Evolutionary conservation across 1,140 invertebrate species (phyloP).

Genomic region (Thaumatotibia leucotreta): DNA sequence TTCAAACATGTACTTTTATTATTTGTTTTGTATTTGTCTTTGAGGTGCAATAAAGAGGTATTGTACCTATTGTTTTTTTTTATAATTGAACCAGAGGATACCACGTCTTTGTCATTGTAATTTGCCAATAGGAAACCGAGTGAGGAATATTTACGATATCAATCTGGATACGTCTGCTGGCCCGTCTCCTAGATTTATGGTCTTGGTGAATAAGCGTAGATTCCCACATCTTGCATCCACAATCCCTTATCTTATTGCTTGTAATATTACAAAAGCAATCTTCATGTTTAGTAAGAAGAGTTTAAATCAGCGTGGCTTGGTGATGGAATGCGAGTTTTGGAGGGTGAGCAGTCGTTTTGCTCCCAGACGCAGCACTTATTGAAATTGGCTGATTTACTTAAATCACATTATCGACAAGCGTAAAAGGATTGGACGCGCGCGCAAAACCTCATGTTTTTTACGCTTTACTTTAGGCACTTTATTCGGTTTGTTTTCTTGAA

Average conservation of each 20-base stretch:
- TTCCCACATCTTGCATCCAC: not conserved
- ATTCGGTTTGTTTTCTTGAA: not conserved
- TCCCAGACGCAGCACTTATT: conserved; percentile 62
- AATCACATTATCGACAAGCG: conserved; percentile 43
- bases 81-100: not conserved
- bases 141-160: conserved; percentile 53
- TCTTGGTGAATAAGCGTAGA: conserved; percentile 61
- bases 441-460: conserved; percentile 9
- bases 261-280: not conserved
- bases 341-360: conserved; percentile 26
- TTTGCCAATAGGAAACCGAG: conserved; percentile 15
- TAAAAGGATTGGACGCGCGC: conserved; percentile 39
- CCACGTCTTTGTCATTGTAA: conserved; percentile 3
- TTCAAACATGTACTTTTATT: too few relatives aligned
- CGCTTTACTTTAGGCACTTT: not conserved
- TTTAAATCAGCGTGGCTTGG: not conserved
- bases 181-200: conserved; percentile 53
- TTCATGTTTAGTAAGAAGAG: not conserved
- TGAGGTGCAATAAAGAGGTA: too few relatives aligned
- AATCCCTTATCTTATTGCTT: not conserved
- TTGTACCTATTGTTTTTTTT: not conserved
- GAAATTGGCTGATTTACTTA: conserved; percentile 69
- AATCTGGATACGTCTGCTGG: conserved; percentile 44
- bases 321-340: not conserved
- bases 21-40: too few relatives aligned